Conservation (phyloP, 2,113 vertebrate genomes). For the Centropus unirufus region DNA sequence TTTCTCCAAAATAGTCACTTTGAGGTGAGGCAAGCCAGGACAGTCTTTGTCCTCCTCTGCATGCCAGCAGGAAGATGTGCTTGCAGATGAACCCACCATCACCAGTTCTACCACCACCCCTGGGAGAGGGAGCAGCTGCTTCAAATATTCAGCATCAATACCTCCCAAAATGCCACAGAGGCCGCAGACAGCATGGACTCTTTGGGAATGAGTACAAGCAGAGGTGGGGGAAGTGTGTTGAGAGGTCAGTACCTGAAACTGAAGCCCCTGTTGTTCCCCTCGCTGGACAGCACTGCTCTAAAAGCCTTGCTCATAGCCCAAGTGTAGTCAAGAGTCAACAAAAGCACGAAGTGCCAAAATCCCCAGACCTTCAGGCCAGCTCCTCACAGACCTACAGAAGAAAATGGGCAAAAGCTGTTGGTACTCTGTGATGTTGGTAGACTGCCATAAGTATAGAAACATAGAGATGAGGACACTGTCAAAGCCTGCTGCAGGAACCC, state of each 20-base stretch:
- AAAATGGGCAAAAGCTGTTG: background rate
- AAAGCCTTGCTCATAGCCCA: background rate
- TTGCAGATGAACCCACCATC: background rate
- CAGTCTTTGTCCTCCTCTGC: accelerated
- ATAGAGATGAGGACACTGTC: background rate
- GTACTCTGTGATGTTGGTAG: background rate
- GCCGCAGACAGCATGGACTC: background rate
- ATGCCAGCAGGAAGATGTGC: accelerated
- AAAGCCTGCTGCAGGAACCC: constrained; percentile 2
- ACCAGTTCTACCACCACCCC: background rate
- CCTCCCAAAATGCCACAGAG: accelerated
- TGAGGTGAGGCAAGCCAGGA: background rate
- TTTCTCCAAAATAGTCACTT: background rate
- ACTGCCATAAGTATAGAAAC: background rate
- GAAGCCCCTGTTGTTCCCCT: background rate
- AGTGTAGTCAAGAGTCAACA: background rate
- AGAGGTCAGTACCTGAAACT: background rate
- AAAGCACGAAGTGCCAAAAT: background rate
- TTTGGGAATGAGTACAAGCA: background rate
- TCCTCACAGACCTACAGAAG: background rate
- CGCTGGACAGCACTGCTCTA: background rate
- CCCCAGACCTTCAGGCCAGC: background rate
- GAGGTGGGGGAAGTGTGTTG: accelerated
- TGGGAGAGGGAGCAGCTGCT: background rate
- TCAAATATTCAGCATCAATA: background rate